Evolutionary conservation across 2,797 vertebrate species (phyloP).

Genomic region (Eutrigla gurnardus): DNA sequence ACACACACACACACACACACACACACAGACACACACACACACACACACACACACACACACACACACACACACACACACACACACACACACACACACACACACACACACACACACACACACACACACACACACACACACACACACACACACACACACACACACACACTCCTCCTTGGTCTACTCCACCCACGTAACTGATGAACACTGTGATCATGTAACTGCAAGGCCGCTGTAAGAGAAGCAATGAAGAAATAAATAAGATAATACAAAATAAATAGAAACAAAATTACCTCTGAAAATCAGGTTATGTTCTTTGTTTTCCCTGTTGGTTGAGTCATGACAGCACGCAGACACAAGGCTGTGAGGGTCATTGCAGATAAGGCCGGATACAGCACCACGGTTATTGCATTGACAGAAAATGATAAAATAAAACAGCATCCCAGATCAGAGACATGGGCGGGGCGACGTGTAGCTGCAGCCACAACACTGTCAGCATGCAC

Average conservation of each 20-base stretch:
- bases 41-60: not conserved
- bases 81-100: not conserved
- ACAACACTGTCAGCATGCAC: not conserved
- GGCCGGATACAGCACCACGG: not conserved
- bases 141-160: not conserved
- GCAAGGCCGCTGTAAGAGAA: slow-evolving; percentile 25
- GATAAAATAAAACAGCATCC: not conserved
- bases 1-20: not conserved
- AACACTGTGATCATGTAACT: slow-evolving; percentile 27
- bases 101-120: not conserved
- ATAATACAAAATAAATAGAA: slow-evolving; percentile 55
- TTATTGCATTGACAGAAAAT: slow-evolving; percentile 4
- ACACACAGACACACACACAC: not conserved
- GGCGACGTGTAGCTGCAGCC: not conserved
- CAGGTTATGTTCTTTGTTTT: slow-evolving; percentile 11
- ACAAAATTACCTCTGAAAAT: slow-evolving; percentile 42
- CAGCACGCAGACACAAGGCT: not conserved
- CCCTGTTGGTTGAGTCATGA: not conserved
- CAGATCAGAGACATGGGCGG: not conserved
- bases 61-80: not conserved
- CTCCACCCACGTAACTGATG: slow-evolving; percentile 9
- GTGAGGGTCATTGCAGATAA: not conserved
- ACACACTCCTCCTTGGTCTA: not conserved
- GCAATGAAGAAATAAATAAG: slow-evolving; percentile 40
- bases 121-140: not conserved